A percentile compares a stretch with the other conserved stretches of the same genome.
phyloP scores from a whole-genome alignment of 2,797 vertebrate species.

The Onychomys arenicola region DNA sequence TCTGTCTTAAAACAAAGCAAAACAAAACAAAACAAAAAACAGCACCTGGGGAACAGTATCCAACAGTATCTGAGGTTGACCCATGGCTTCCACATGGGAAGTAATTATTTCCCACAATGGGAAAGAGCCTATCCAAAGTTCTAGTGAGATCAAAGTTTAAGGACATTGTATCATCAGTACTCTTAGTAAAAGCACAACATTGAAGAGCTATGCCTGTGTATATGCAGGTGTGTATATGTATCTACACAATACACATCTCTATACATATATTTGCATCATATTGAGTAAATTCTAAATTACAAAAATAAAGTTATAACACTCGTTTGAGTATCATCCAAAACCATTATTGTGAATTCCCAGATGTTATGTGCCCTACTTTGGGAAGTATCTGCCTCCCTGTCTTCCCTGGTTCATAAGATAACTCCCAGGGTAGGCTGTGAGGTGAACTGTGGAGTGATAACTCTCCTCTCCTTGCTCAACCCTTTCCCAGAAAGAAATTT shows the following conservation, averaged over 20 bases:
- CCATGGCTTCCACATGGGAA: not conserved
- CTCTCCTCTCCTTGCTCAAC: not conserved
- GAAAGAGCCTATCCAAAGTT: not conserved
- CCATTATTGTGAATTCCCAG: not conserved
- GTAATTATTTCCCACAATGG: not conserved
- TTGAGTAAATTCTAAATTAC: not conserved
- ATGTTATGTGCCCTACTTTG: accelerated
- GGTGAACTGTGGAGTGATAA: not conserved
- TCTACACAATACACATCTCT: not conserved
- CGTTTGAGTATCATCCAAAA: not conserved
- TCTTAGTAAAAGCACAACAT: not conserved
- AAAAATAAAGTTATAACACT: not conserved
- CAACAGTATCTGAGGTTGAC: not conserved
- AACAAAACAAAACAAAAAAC: not conserved
- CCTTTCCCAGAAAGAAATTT: not conserved
- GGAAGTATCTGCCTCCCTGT: not conserved
- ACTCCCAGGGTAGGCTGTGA: not conserved
- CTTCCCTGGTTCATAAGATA: not conserved
- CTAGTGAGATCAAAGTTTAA: not conserved
- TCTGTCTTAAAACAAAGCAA: not conserved
- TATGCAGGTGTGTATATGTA: not conserved
- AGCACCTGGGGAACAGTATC: not conserved
- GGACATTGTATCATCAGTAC: not conserved
- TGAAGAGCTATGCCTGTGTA: not conserved
- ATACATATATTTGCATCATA: not conserved